Evolutionary conservation across 2,888 invertebrate species (phyloP).

Genomic region (Biston stratarius): DNA sequence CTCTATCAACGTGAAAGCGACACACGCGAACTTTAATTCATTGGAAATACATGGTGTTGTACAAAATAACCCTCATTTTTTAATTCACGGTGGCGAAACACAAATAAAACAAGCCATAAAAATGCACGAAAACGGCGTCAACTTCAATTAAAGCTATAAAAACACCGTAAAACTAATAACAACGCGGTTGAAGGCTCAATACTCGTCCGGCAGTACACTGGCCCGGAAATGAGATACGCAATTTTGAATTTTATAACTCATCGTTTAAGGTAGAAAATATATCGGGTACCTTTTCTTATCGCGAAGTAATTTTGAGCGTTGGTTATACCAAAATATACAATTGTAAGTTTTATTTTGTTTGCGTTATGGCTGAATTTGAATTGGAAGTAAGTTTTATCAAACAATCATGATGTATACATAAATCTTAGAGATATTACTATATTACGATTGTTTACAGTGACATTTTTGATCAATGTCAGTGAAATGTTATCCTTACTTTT

Average conservation of each 20-base stretch:
- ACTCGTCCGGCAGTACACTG: conserved; percentile 25
- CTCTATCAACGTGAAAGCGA: conserved; percentile 30
- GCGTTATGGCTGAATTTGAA: conserved; percentile 13
- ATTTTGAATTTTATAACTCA: conserved; percentile 24
- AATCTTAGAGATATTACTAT: background rate
- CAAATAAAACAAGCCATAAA: conserved; percentile 60
- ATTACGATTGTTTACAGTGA: background rate
- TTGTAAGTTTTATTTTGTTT: conserved; percentile 20
- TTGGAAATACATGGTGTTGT: conserved; percentile 43
- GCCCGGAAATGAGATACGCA: conserved; percentile 21
- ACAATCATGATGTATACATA: background rate
- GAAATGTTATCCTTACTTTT: background rate
- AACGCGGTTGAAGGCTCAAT: conserved; percentile 50
- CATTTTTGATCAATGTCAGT: background rate
- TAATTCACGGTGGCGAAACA: conserved; percentile 51
- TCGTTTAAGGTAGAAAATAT: conserved; percentile 17
- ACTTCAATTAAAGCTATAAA: conserved; percentile 73
- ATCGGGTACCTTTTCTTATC: conserved; percentile 21
- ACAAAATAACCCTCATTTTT: conserved; percentile 50
- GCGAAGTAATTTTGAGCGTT: conserved; percentile 21
- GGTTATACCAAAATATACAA: background rate
- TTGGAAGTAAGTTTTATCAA: background rate
- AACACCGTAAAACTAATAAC: conserved; percentile 70
- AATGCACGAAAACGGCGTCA: conserved; percentile 64
- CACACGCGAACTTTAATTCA: conserved; percentile 34